These are phyloP conservation scores for Parelbella ahira DNA, from an alignment of 2,888 invertebrate genomes.

Conservation along the genomic window DNA sequence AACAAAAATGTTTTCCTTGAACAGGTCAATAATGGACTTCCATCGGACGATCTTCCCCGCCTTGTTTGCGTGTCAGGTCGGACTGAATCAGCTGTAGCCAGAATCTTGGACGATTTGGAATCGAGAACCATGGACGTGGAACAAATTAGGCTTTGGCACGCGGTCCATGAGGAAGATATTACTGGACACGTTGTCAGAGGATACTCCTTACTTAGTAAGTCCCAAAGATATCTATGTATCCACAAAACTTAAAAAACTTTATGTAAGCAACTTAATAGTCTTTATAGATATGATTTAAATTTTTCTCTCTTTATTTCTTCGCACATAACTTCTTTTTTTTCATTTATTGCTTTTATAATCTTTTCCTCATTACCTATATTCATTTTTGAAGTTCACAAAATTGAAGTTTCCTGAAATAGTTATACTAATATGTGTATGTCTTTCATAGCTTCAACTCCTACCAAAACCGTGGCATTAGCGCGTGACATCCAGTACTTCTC, in stretches of 20 bases:
- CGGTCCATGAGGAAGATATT: constrained; percentile 79
- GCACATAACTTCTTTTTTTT: too few relatives aligned
- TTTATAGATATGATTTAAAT: too few relatives aligned
- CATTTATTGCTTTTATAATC: not conserved
- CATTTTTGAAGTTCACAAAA: too few relatives aligned
- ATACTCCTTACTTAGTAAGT: constrained; percentile 80
- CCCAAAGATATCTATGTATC: too few relatives aligned
- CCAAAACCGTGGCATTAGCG: constrained; percentile 53
- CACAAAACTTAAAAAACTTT: too few relatives aligned
- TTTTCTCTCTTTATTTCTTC: too few relatives aligned
- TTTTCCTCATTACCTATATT: not conserved
- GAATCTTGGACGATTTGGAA: constrained; percentile 83
- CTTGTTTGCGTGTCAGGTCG: constrained; percentile 89
- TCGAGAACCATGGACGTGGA: constrained; percentile 83
- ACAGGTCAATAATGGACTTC: constrained; percentile 80
- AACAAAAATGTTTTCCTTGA: too few relatives aligned
- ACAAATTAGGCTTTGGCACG: constrained; percentile 80
- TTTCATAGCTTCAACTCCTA: constrained; percentile 54
- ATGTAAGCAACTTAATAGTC: too few relatives aligned
- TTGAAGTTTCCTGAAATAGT: too few relatives aligned
- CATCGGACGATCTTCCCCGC: constrained; percentile 85
- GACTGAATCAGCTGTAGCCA: constrained; percentile 86
- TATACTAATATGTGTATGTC: not conserved
- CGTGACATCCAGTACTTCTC: constrained; percentile 82
- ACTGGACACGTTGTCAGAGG: constrained; percentile 88